Percentiles rank a stretch among this genome's conserved stretches.
Conservation (phyloP, 2,797 vertebrate genomes). For the Synaphobranchus kaupii region DNA sequence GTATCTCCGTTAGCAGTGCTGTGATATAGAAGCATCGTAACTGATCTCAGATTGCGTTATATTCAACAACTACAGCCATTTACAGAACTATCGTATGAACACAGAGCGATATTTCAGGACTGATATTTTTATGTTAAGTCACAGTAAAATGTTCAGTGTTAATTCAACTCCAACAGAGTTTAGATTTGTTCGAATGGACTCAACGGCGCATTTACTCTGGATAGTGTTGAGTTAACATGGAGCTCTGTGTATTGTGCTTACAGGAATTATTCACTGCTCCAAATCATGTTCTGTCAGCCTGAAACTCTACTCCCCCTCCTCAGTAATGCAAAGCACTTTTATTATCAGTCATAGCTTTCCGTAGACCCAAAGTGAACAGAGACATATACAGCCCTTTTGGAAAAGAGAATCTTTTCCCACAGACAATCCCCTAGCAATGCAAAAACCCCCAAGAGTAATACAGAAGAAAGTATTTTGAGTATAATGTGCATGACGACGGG, state of each 20-base stretch:
- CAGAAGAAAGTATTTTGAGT: not conserved
- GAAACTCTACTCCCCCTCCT: no score
- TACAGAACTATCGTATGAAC: not conserved
- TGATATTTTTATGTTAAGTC: no score
- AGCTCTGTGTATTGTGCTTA: no score
- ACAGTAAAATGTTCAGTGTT: no score
- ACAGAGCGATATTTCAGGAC: no score
- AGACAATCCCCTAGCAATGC: not conserved
- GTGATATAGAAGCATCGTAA: not conserved
- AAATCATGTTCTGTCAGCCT: no score
- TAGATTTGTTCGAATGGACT: no score
- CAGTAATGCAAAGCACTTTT: not conserved
- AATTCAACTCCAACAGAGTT: no score
- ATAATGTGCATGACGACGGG: not conserved
- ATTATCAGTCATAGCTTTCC: not conserved
- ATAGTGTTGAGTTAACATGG: not conserved
- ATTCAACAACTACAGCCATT: not conserved
- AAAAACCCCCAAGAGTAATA: not conserved
- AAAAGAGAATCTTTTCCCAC: not conserved
- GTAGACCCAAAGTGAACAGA: not conserved
- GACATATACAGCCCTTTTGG: not conserved
- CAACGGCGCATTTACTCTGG: no score
- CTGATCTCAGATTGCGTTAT: constrained; percentile 41
- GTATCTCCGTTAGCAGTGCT: not conserved
- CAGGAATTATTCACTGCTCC: no score